Percentiles rank a stretch among this genome's conserved stretches.
phyloP scores from a whole-genome alignment of 2,888 invertebrate genomes.

The Agrenia bidenticulata region DNA sequence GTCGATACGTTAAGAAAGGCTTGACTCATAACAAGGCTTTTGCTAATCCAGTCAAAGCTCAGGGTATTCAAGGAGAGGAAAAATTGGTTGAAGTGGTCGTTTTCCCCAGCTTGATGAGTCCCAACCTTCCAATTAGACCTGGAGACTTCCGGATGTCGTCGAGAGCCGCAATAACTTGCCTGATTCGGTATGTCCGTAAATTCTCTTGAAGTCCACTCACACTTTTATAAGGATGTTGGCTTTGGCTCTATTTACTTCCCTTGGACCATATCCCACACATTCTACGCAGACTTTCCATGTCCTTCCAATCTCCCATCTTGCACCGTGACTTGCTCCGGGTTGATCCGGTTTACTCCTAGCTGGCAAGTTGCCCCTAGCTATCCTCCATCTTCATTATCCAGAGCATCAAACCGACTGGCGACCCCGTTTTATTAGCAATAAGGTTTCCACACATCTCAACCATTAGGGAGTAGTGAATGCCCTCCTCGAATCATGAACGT shows the following conservation, averaged over 20 bases:
- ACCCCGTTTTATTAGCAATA: conserved; percentile 16
- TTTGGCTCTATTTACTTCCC: too few relatives aligned
- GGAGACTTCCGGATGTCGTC: conserved; percentile 43
- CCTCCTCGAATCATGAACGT: conserved; percentile 8
- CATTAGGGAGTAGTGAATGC: background rate
- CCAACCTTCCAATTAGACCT: conserved; percentile 51
- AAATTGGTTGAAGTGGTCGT: conserved; percentile 50
- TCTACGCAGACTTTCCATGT: too few relatives aligned
- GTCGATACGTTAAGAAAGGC: too few relatives aligned
- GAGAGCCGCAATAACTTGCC: conserved; percentile 25
- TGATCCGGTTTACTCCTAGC: conserved; percentile 1
- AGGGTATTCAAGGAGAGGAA: conserved; percentile 28
- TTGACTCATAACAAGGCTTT: background rate
- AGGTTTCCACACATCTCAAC: conserved; percentile 6
- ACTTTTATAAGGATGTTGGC: too few relatives aligned
- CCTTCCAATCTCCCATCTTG: background rate
- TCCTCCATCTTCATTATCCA: conserved; percentile 16
- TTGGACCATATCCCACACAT: too few relatives aligned
- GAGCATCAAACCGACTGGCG: background rate
- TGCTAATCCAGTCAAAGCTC: conserved; percentile 48
- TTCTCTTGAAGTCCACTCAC: background rate
- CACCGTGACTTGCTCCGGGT: background rate
- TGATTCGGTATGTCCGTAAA: background rate
- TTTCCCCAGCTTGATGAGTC: conserved; percentile 50
- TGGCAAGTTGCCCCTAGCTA: conserved; percentile 22